Evolutionary conservation across 2,888 invertebrate species (phyloP), one percentile per base, ranked within the genome.

Genomic region (Oscheius onirici): DNA sequence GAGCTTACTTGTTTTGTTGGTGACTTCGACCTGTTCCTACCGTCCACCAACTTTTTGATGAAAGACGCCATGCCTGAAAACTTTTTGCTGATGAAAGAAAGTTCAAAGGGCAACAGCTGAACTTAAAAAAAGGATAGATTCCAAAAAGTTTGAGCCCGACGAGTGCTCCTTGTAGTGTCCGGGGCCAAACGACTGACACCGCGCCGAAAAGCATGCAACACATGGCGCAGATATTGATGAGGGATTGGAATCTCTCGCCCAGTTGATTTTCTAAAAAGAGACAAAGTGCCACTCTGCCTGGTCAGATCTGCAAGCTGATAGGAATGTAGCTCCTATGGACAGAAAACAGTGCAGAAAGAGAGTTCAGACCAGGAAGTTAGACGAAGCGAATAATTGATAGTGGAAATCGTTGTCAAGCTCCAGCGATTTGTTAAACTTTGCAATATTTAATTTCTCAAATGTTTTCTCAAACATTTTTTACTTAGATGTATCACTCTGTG

Each of bases 31-130:
- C 78, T 63, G 57, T 72, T 65, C 15, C 70, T 49, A 13, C 41
- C 63, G 13, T 78, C 75, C 1, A 78, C 77, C 13, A 78, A 26
- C 43, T 73, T 78, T 63, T 75, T 78, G 24, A 78, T 55, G 52
- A 78, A 78, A 49, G 76, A 76, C 5, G 78, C 61, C 78, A 78
- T 78, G 22, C 44, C 41, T 40, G 17, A 6, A 58, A 24, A 58
- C 13, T 46, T 5, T 46, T 8, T 46, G 17, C 3, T 5, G 46
- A 46, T 26, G 13, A 28, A 11, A n/a, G 8, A 26, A 55, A 24
- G 26, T 6, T 55, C 26, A n/a, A 20, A 43, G 6, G 52, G 22
- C 52, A 13, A 55, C 28, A 55, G n/a, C 34, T 34, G 34, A 34
- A 8, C 34, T n/a, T 41, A n/a, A 15, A 20, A n/a, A 20, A 41